phyloP scores from a whole-genome alignment of 2,797 vertebrate genomes.

The Rhinophrynus dorsalis region DNA sequence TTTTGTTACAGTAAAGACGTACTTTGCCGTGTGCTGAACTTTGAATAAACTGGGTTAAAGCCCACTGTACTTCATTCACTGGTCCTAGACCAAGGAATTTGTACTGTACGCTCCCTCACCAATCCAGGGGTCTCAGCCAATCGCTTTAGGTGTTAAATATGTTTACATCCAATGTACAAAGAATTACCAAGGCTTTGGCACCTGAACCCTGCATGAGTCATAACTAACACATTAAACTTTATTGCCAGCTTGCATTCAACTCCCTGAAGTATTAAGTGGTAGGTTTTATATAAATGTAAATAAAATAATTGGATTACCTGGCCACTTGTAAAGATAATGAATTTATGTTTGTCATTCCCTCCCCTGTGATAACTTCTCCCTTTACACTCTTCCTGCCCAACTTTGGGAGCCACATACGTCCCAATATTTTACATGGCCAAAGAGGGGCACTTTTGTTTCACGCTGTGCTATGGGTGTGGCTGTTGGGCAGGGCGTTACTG shows the following conservation, averaged over 20 bases:
- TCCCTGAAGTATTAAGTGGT: slow-evolving; percentile 8
- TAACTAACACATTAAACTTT: slow-evolving; percentile 44
- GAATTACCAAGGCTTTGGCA: slow-evolving; percentile 36
- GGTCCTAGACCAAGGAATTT: slow-evolving; percentile 1
- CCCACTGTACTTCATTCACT: slow-evolving; percentile 5
- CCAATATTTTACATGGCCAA: too few species aligned
- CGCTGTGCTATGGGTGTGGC: too few species aligned
- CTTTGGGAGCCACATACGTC: too few species aligned
- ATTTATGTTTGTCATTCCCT: neutral
- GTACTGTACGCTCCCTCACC: slow-evolving; percentile 6
- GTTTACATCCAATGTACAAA: neutral
- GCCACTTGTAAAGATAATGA: neutral
- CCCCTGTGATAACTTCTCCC: slow-evolving; percentile 18
- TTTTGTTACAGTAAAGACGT: too few species aligned
- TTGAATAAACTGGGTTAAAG: neutral
- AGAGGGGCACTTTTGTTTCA: too few species aligned
- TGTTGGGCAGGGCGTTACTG: too few species aligned
- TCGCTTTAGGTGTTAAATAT: slow-evolving; percentile 35
- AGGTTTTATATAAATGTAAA: neutral
- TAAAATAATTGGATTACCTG: neutral
- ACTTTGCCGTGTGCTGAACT: too few species aligned
- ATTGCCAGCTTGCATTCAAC: slow-evolving; percentile 35
- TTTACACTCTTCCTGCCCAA: neutral
- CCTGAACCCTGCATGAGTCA: slow-evolving; percentile 31
- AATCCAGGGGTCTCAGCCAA: neutral